Evolutionary conservation across 2,797 vertebrate genomes (phyloP).

Genomic region (Enoplosus armatus): DNA sequence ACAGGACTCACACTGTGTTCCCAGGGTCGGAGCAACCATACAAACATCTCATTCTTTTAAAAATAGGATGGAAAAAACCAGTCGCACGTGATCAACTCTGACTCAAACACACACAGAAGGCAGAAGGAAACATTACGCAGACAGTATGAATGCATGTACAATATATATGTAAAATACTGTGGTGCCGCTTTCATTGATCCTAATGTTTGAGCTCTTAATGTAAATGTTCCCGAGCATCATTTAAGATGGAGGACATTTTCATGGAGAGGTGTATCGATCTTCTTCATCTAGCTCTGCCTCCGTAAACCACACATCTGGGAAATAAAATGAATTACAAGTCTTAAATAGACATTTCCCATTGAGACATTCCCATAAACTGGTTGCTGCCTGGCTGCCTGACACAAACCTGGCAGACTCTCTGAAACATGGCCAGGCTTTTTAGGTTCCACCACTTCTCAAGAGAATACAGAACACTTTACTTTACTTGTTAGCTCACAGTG

Average conservation of each 20-base stretch:
- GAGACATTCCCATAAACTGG: constrained; percentile 17
- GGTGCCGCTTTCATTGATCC: too few species aligned
- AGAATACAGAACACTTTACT: too few species aligned
- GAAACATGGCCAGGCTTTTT: not conserved
- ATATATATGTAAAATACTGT: too few species aligned
- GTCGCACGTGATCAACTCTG: constrained; percentile 2
- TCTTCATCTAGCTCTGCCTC: not conserved
- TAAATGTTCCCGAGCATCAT: not conserved
- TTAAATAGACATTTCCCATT: constrained; percentile 29
- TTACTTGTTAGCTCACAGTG: not conserved
- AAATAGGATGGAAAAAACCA: constrained; percentile 39
- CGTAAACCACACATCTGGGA: constrained; percentile 4
- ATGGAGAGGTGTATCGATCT: not conserved
- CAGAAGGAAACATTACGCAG: too few species aligned
- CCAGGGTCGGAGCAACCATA: not conserved
- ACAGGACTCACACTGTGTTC: constrained; percentile 8
- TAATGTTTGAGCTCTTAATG: not conserved
- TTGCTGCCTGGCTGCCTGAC: constrained; percentile 11
- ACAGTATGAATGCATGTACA: too few species aligned
- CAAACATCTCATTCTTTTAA: constrained; percentile 6
- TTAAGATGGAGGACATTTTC: not conserved
- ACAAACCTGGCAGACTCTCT: constrained; percentile 14
- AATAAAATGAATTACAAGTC: not conserved
- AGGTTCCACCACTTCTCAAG: not conserved
- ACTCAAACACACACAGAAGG: not conserved